phyloP scores from a whole-genome alignment of 1,140 invertebrate genomes.

The Caenorhabditis elegans region WBcel235 BX284604.4:11165501-11166000 shows the following conservation, averaged over 20 bases:
- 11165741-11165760: not conserved
- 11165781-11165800: too few relatives aligned
- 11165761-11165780: not conserved
- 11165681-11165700: not conserved
- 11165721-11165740: not conserved
- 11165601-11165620: not conserved
- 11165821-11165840: too few relatives aligned
- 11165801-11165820: too few relatives aligned
- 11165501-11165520: too few relatives aligned
- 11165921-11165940: not conserved
- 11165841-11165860: too few relatives aligned
- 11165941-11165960: not conserved
- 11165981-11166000: slow-evolving; percentile 23
- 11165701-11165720: slow-evolving; percentile 1
- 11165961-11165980: not conserved
- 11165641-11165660: not conserved
- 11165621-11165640: not conserved
- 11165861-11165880: too few relatives aligned
- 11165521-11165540: too few relatives aligned
- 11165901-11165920: not conserved
- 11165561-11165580: too few relatives aligned
- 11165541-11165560: too few relatives aligned
- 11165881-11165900: not conserved
- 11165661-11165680: not conserved
- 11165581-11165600: not conserved